phyloP scores from a whole-genome alignment of 2,888 invertebrate genomes.

The Platycheirus rosarum region DNA sequence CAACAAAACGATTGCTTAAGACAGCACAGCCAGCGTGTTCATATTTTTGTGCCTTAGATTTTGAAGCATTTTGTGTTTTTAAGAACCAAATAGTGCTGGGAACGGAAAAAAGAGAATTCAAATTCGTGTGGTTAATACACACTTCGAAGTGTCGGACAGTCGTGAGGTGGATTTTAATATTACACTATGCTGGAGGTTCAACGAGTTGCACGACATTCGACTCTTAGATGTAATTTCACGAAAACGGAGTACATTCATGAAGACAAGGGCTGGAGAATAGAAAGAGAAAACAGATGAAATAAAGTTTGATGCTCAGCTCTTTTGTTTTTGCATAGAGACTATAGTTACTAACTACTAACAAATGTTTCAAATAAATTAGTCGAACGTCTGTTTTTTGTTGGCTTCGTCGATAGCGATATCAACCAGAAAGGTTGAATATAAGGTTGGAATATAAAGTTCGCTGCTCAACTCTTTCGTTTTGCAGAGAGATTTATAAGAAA shows the following conservation, averaged over 20 bases:
- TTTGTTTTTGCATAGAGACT: constrained; percentile 1
- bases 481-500: no score
- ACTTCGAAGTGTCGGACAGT: constrained; percentile 73
- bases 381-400: no score
- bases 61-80: constrained; percentile 34
- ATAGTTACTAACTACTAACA: no score
- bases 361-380: no score
- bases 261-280: neutral
- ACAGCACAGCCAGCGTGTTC: constrained; percentile 53
- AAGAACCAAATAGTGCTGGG: constrained; percentile 4
- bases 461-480: no score
- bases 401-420: no score
- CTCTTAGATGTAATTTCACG: constrained; percentile 45
- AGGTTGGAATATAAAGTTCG: no score
- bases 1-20: neutral
- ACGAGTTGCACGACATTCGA: constrained; percentile 63
- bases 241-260: constrained; percentile 21
- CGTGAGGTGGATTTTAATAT: constrained; percentile 71
- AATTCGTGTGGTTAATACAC: constrained; percentile 73
- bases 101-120: constrained; percentile 41
- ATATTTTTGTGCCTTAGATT: constrained; percentile 68
- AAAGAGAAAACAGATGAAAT: neutral
- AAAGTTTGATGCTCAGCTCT: constrained; percentile 18
- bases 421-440: no score
- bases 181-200: constrained; percentile 62